Percentiles rank a stretch among this genome's conserved stretches.
Evolutionary conservation across 1,140 invertebrate genomes (phyloP).

Genomic region (Rhagoletis pomonella): DNA sequence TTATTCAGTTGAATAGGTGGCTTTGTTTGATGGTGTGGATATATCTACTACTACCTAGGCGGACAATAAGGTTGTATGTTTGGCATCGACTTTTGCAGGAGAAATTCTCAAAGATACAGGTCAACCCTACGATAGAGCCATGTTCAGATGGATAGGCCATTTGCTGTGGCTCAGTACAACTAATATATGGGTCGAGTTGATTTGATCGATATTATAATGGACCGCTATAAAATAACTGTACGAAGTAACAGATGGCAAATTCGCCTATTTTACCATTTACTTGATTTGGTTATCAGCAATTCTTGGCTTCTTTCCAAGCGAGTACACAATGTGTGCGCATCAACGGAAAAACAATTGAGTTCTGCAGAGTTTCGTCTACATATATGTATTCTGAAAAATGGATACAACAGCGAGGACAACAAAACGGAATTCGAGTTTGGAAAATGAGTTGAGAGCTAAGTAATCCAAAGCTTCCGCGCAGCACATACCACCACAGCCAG

Average conservation of each 20-base stretch:
- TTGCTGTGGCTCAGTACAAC: background rate
- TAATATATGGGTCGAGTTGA: slow-evolving; percentile 66
- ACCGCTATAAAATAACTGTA: slow-evolving; percentile 62
- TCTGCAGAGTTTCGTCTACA: slow-evolving; percentile 63
- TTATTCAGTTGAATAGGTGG: background rate
- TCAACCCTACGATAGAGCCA: slow-evolving; percentile 4
- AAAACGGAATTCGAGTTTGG: background rate
- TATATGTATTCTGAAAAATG: slow-evolving; percentile 55
- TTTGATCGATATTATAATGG: slow-evolving; percentile 66
- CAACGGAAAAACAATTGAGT: background rate
- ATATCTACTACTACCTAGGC: slow-evolving; percentile 1
- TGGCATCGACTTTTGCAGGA: background rate
- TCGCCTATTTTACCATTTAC: slow-evolving; percentile 58
- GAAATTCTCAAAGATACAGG: slow-evolving; percentile 5
- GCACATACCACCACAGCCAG: background rate
- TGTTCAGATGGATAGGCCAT: background rate
- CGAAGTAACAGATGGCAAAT: slow-evolving; percentile 4
- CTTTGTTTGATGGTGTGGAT: background rate
- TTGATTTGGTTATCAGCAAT: slow-evolving; percentile 65
- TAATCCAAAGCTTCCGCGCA: background rate
- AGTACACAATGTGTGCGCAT: slow-evolving; percentile 59
- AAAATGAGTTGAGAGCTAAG: slow-evolving; percentile 11
- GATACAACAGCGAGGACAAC: background rate
- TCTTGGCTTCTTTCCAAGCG: slow-evolving; percentile 66
- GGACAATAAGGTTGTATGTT: slow-evolving; percentile 4